phyloP scores from a whole-genome alignment of 2,113 vertebrate genomes.

The Tyrannus savana region DNA sequence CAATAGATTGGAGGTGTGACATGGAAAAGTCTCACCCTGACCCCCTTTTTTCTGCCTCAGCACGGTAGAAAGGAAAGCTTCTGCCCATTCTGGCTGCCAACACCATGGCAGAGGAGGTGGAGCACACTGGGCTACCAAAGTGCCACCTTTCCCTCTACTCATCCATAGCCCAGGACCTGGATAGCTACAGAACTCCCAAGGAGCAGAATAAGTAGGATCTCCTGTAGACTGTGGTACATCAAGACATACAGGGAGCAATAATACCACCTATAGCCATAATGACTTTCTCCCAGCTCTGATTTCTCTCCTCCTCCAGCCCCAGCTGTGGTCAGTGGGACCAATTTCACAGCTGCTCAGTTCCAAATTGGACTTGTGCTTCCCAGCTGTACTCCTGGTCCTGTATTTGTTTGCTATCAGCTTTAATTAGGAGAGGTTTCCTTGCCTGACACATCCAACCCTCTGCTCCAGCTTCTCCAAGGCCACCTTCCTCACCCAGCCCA shows the following conservation, averaged over 20 bases:
- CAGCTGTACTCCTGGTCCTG: slow-evolving; percentile 46
- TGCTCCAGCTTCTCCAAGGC: slow-evolving; percentile 11
- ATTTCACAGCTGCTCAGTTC: slow-evolving; percentile 74
- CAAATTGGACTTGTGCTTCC: slow-evolving; percentile 55
- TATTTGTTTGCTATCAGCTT: slow-evolving; percentile 70
- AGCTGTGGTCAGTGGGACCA: slow-evolving; percentile 67
- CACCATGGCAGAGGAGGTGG: not conserved
- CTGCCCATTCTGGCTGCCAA: not conserved
- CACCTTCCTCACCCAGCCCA: not conserved
- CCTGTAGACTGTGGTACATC: rapidly evolving
- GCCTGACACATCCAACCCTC: slow-evolving; percentile 27
- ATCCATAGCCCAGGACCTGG: rapidly evolving
- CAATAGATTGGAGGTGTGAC: not conserved
- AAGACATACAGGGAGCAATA: not conserved
- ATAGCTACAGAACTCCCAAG: not conserved
- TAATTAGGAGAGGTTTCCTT: slow-evolving; percentile 70
- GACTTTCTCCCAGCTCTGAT: not conserved
- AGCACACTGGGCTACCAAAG: not conserved
- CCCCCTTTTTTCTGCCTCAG: not conserved
- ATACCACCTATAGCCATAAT: rapidly evolving
- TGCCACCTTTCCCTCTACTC: not conserved
- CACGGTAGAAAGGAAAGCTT: not conserved
- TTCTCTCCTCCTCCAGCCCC: slow-evolving; percentile 40
- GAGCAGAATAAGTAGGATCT: not conserved
- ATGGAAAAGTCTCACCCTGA: not conserved